A percentile compares a stretch with the other conserved stretches of the same genome.
These are phyloP conservation scores for Chironomus riparius DNA, from an alignment of 2,888 invertebrate species.

Conservation along the genomic window DNA sequence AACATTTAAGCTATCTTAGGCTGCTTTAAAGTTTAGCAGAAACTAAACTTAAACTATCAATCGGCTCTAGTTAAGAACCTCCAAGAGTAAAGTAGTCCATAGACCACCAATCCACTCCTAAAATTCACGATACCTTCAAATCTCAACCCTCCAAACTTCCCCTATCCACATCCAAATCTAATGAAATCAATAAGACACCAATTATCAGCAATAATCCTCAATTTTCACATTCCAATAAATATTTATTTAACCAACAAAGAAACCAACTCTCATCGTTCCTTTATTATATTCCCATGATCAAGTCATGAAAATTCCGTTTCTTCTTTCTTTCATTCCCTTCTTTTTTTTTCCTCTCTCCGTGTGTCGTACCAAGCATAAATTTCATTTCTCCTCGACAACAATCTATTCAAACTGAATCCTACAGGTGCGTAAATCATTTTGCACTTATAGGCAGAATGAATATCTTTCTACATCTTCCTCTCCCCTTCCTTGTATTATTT, in stretches of 20 bases:
- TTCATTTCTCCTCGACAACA: not conserved
- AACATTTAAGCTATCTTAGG: too few species aligned
- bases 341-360: not conserved
- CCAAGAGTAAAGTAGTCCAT: too few species aligned
- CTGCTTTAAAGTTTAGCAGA: too few species aligned
- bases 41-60: too few species aligned
- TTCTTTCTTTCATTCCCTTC: not conserved
- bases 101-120: too few species aligned
- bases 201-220: not conserved
- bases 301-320: not conserved
- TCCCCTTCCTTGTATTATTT: not conserved
- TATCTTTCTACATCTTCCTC: not conserved
- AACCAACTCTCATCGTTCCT: too few species aligned
- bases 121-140: too few species aligned
- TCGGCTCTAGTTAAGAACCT: too few species aligned
- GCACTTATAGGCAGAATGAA: not conserved
- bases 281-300: too few species aligned
- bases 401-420: not conserved
- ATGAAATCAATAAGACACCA: not conserved
- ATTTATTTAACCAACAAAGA: not conserved
- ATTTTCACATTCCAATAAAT: not conserved
- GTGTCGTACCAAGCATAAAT: not conserved
- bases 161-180: too few species aligned
- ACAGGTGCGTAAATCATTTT: conserved; percentile 25
- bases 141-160: too few species aligned